Evolutionary conservation across 2,113 vertebrate species (phyloP), one percentile per base, ranked within the genome.

Genomic region (Otis tarda): DNA sequence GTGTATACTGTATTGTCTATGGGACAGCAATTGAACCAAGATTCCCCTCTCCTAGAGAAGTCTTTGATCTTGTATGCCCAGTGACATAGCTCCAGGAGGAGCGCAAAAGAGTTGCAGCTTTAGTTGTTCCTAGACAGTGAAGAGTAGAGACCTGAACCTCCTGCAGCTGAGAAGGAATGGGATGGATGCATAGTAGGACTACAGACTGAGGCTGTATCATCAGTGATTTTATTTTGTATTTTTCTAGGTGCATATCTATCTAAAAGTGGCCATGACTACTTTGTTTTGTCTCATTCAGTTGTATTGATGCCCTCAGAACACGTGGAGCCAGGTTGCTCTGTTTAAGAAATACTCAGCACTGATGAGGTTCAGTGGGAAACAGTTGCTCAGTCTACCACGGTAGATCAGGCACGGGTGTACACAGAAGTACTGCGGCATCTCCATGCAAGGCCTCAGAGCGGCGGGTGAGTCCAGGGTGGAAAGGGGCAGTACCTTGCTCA

Each of bases 371-470:
- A 1, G 0, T 57, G 23, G 47, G 50, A 70, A 9, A 8, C 2
- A 61, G 33, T 33, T 76, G 24, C 49, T 87, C 7, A 4, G 20
- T 35, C 53, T 89, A 10, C 43, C 18, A 24, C 49, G 39, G n/a
- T 1, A 63, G 49, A 37, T 56, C 35, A 47, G 76, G 35, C 5
- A 2, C 21, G 28, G 35, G 52, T 37, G n/a, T 23, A 5, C 28
- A 2, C 31, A 45, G 41, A 37, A 92, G 24, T 50, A 13, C 37
- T 47, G 37, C 30, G 45, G 8, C 21, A 37, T 33, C 70, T 77
- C 64, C 8, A 1, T 15, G n/a, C 53, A 14, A 35, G 67, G 61
- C 30, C 35, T 60, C 4, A 0, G 5, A 17, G n/a, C 9, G 19
- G 5, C 43, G 63, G n/a, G 50, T 56, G 23, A 39, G 37, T 73